Base-by-base conservation (phyloP, 2,888 invertebrate species). In the Mylabris sibirica region DNA sequence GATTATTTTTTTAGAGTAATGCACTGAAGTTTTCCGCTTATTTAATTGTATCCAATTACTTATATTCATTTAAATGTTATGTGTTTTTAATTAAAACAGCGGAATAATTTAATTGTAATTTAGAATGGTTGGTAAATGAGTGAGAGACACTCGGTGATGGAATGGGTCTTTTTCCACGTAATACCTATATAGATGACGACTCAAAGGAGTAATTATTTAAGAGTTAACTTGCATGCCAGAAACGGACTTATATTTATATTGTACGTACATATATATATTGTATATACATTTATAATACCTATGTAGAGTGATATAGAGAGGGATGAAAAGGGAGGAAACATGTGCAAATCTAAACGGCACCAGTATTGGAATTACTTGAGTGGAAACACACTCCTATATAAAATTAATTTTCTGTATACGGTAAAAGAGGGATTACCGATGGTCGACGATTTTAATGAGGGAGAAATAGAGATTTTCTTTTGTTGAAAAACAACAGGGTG, bases 151-250 rank as follows among this genome's bases (percentile, higher is more conserved):
- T 30, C 8, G 14, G 64, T 35, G 59, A 30, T 53, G 34, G 34
- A 17, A 44, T 20, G 59, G 20, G 53, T 17, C 74, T 69, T 74
- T 77, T 74, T 76, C 72, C 71, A 68, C 67, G 67, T 64, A 53
- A 49, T 49, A 59, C 20, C 24, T 59, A 53, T 59, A 53, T 60
- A 68, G 67, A 64, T 68, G 67, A 64, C 69, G 63, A 67, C 72
- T 76, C 75, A 75, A 77, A 76, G 74, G 76, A 76, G 73, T 71
- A 77, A 78, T 78, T 77, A 77, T 78, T 77, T 78, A 72, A 71
- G 75, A 72, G 72, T 75, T 76, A 72, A 73, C 70, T 67, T 64
- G 64, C 68, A 67, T 64, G 69, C 41, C 41, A 44, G 11, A 4
- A 17, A 44, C 41, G 11, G 38, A 38, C 38, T 38, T n/a, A 44